Evolutionary conservation across 2,797 vertebrate genomes (phyloP), one percentile per base, ranked within the genome.

Genomic region (Pangasius larnaudii): DNA sequence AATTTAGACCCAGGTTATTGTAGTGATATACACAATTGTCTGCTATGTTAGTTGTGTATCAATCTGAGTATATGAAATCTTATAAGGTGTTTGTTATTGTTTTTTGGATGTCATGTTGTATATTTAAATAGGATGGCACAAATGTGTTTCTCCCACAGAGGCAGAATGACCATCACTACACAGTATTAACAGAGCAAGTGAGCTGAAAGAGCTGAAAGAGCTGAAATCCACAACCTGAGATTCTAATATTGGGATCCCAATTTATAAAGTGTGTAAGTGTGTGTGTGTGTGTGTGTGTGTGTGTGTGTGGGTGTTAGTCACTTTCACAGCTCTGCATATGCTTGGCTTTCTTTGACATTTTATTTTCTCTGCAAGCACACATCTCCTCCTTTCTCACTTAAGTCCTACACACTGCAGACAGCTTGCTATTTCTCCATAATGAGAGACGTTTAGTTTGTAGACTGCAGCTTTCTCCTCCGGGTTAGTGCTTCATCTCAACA

Each of bases 401-500:
- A 33, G 71, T 63, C 61, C 71, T 56, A 42, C 74, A 74, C 65
- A 4, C 79, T 49, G 30, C 46, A 67, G 85, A 69, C 88, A 83
- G 84, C 88, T 82, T 56, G 85, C 58, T 65, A 75, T 89, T 89
- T 81, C 78, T 75, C 78, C n/a, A n/a, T 56, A 86, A 58, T 63
- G 46, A 42, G 69, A 63, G 59, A 78, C 3, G 51, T 77, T 86
- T 85, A 9, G 77, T 88, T 74, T 63, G 36, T 84, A 51, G 59
- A 84, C 49, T 61, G 19, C 71, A 58, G 85, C 51, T 61, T n/a
- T 71, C 81, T 63, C 61, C 46, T 53, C 58, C 53, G 14, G 49
- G 59, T 83, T 51, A 61, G 67, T 22, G 53, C 71, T 69, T 71
- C 51, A 84, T 67, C 71, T 84, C 58, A 27, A 69, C 79, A 67